Conservation (phyloP, 2,888 invertebrate species). For the Diplolepis rosae region DNA sequence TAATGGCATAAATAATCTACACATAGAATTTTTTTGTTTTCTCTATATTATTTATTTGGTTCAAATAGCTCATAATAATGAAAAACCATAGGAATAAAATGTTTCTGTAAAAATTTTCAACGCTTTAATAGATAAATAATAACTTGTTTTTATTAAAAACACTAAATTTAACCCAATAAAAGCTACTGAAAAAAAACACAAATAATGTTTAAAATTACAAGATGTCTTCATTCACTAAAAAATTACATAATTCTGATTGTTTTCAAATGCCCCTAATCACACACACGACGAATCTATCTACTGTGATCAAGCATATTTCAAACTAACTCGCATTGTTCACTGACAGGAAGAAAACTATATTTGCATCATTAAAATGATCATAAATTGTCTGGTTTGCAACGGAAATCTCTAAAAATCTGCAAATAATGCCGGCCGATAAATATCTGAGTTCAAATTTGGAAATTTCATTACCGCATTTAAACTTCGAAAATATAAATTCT, state of each 20-base stretch:
- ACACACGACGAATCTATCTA: slow-evolving; percentile 9
- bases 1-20: background rate
- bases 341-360: slow-evolving; percentile 32
- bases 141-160: background rate
- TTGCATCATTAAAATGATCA: slow-evolving; percentile 40
- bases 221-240: background rate
- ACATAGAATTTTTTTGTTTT: background rate
- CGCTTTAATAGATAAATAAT: no score
- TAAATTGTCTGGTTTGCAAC: background rate
- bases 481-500: no score
- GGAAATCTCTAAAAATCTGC: slow-evolving; percentile 3
- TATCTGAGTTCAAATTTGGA: no score
- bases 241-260: slow-evolving; percentile 17
- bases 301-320: background rate
- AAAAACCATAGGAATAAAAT: no score
- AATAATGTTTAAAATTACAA: background rate
- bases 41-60: background rate
- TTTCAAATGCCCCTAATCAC: background rate
- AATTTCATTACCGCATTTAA: no score
- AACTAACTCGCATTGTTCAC: slow-evolving; percentile 15
- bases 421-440: background rate
- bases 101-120: no score
- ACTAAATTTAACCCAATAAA: background rate
- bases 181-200: background rate
- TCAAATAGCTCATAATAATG: background rate